Evolutionary conservation across 2,888 invertebrate genomes (phyloP).

Genomic region (Entomobrya proxima): DNA sequence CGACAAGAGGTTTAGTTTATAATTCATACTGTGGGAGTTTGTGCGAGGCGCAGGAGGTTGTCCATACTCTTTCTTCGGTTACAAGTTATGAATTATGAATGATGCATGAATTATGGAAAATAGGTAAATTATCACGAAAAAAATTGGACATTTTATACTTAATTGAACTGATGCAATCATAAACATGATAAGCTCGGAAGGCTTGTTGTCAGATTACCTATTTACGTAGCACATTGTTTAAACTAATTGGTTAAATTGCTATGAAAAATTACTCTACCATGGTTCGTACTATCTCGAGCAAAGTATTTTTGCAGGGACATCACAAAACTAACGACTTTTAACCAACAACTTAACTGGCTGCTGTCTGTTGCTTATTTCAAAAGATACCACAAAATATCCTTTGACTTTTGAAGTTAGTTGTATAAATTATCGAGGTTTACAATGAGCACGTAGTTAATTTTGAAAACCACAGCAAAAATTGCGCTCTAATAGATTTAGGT

Average conservation of each 20-base stretch:
- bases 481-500: constrained; percentile 40
- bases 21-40: constrained; percentile 55
- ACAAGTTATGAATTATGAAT: constrained; percentile 49
- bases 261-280: constrained; percentile 47
- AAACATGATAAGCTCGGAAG: constrained; percentile 14
- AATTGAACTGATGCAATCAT: constrained; percentile 57
- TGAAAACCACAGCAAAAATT: constrained; percentile 38
- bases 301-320: constrained; percentile 6
- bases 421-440: background rate
- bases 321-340: constrained; percentile 7
- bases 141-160: constrained; percentile 53
- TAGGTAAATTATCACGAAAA: constrained; percentile 48
- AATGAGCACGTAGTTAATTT: constrained; percentile 40
- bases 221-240: constrained; percentile 30
- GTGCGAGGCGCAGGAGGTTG: constrained; percentile 62
- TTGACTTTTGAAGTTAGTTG: background rate
- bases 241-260: constrained; percentile 48
- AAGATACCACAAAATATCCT: background rate
- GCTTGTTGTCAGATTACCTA: constrained; percentile 29
- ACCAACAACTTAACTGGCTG: constrained; percentile 17
- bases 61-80: constrained; percentile 22
- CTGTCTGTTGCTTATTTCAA: background rate
- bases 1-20: background rate
- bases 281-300: constrained; percentile 39
- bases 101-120: constrained; percentile 56